Evolutionary conservation across 2,113 vertebrate species (phyloP).

Genomic region (Polypterus senegalus): DNA sequence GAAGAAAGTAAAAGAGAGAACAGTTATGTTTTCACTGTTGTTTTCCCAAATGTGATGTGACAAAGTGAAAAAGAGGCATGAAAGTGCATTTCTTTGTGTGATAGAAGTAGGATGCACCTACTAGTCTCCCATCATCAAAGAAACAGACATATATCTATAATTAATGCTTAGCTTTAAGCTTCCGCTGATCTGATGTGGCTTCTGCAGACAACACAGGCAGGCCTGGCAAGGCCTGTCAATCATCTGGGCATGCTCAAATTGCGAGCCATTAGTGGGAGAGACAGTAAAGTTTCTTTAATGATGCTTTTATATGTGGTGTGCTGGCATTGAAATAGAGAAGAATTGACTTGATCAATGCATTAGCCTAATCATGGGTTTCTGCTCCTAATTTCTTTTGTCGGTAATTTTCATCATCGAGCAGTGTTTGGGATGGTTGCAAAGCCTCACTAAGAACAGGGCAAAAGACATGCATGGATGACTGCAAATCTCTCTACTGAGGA

Average conservation of each 20-base stretch:
- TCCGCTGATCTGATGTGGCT: conserved; percentile 62
- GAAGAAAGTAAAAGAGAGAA: conserved; percentile 39
- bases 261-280: conserved; percentile 59
- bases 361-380: conserved; percentile 58
- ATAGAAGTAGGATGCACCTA: conserved; percentile 48
- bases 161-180: conserved; percentile 71
- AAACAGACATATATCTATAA: conserved; percentile 71
- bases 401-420: conserved; percentile 51
- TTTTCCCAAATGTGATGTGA: conserved; percentile 80
- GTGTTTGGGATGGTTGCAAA: conserved; percentile 44
- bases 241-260: conserved; percentile 53
- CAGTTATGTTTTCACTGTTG: conserved; percentile 71
- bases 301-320: conserved; percentile 58
- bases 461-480: conserved; percentile 40
- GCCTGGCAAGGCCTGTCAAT: conserved; percentile 61
- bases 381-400: conserved; percentile 68
- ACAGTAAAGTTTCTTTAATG: conserved; percentile 61
- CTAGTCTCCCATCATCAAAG: conserved; percentile 61
- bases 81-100: conserved; percentile 55
- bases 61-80: conserved; percentile 60
- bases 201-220: conserved; percentile 60
- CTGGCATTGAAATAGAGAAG: conserved; percentile 69
- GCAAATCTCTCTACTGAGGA: conserved; percentile 27
- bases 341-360: conserved; percentile 66
- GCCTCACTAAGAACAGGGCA: conserved; percentile 36